Conservation (phyloP, 2,113 vertebrate genomes). For the Oryzias melastigma region DNA sequence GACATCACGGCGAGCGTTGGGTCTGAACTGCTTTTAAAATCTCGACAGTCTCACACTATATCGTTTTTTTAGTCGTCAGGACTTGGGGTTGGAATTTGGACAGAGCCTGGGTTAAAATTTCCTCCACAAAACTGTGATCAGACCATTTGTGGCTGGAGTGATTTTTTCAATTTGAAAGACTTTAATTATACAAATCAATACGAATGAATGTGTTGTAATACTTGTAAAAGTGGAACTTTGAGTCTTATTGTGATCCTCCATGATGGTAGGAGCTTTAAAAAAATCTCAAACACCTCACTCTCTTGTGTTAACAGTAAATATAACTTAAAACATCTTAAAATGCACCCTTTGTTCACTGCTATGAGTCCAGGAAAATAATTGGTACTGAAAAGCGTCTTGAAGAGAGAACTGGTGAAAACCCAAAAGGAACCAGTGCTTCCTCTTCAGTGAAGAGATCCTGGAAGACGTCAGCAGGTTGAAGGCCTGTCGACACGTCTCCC, state of each 20-base stretch:
- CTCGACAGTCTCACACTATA: too few species aligned
- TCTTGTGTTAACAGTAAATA: constrained; percentile 46
- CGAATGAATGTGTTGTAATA: too few species aligned
- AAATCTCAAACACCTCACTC: constrained; percentile 50
- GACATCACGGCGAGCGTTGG: too few species aligned
- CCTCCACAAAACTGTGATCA: not conserved
- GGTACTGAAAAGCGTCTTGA: constrained; percentile 6
- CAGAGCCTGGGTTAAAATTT: not conserved
- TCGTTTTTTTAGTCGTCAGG: too few species aligned
- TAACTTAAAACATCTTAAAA: constrained; percentile 29
- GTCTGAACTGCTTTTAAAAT: too few species aligned
- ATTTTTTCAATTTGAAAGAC: constrained; percentile 2
- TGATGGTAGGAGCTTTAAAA: constrained; percentile 45
- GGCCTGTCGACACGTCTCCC: constrained; percentile 22
- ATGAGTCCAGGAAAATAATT: constrained; percentile 44
- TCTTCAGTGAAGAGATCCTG: constrained; percentile 7
- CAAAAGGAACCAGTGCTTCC: not conserved
- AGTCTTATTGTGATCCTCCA: not conserved
- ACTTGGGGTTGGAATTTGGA: too few species aligned
- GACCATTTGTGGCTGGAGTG: not conserved
- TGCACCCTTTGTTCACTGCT: constrained; percentile 31
- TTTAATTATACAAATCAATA: constrained; percentile 1
- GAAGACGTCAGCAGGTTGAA: constrained; percentile 16
- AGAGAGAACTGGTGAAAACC: constrained; percentile 1
- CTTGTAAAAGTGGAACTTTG: not conserved